Percentiles rank a stretch among this genome's conserved stretches.
Conservation (phyloP, 2,113 vertebrate species). For the Phalacrocorax carbo region DNA sequence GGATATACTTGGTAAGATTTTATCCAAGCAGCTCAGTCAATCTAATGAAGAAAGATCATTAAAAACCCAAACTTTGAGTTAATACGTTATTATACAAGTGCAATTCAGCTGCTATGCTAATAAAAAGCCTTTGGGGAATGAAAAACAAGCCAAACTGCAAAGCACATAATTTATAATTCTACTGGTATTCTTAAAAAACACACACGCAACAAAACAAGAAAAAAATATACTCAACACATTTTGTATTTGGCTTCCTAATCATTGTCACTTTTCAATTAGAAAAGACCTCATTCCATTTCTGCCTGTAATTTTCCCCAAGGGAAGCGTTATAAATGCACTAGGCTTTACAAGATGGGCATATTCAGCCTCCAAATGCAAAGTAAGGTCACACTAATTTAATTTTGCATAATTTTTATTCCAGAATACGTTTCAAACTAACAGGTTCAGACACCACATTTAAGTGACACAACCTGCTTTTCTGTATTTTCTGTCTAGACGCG, state of each 20-base stretch:
- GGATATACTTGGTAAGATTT: not conserved
- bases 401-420: constrained; percentile 53
- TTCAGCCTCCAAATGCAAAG: constrained; percentile 49
- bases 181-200: constrained; percentile 54
- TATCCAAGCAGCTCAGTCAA: constrained; percentile 35
- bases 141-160: constrained; percentile 62
- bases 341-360: constrained; percentile 46
- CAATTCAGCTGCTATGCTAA: constrained; percentile 50
- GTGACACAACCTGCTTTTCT: constrained; percentile 54
- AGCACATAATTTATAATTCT: constrained; percentile 59
- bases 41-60: constrained; percentile 32
- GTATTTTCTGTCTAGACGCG: constrained; percentile 40
- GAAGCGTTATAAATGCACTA: constrained; percentile 65
- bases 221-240: constrained; percentile 52
- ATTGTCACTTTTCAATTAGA: constrained; percentile 72
- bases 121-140: constrained; percentile 47
- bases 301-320: constrained; percentile 49
- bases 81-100: constrained; percentile 46
- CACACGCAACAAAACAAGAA: constrained; percentile 39
- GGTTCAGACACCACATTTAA: constrained; percentile 50
- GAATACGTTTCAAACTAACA: constrained; percentile 66
- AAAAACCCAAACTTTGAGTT: constrained; percentile 39
- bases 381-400: constrained; percentile 69
- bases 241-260: constrained; percentile 70
- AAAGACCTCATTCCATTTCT: constrained; percentile 60